phyloP scores from a whole-genome alignment of 2,113 vertebrate species.

The Protobothrops mucrosquamatus region DNA sequence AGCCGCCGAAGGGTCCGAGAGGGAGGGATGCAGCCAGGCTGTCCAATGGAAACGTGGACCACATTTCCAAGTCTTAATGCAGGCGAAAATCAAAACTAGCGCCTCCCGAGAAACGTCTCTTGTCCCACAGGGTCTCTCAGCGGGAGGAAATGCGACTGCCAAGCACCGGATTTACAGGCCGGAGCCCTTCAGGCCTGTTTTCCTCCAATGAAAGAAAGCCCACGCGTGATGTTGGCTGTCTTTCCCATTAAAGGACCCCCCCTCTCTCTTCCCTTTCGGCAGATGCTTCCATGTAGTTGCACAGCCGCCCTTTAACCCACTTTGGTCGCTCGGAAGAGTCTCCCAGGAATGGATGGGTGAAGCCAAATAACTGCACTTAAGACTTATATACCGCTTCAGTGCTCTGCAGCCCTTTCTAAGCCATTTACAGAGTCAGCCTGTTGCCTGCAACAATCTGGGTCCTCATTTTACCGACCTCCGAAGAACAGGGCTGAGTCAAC shows the following conservation, averaged over 20 bases:
- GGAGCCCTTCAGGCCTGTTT: neutral
- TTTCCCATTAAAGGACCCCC: neutral
- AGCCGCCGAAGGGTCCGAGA: neutral
- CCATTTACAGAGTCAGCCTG: neutral
- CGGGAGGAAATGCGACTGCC: neutral
- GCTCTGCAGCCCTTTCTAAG: neutral
- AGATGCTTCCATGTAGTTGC: neutral
- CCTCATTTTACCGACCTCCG: neutral
- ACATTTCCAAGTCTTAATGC: neutral
- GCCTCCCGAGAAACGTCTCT: neutral
- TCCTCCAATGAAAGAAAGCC: neutral
- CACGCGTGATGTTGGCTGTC: neutral
- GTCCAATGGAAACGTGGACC: neutral
- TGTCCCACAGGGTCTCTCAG: neutral
- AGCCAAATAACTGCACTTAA: neutral
- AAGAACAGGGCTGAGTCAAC: neutral
- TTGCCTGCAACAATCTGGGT: neutral
- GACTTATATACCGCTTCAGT: neutral
- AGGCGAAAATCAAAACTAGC: neutral
- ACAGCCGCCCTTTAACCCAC: neutral
- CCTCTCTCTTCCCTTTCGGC: neutral
- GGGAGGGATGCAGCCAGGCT: neutral
- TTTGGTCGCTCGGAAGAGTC: neutral
- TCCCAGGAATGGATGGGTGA: neutral
- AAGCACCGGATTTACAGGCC: no score